phyloP scores from a whole-genome alignment of 2,797 vertebrate species.

The Squalus acanthias region DNA sequence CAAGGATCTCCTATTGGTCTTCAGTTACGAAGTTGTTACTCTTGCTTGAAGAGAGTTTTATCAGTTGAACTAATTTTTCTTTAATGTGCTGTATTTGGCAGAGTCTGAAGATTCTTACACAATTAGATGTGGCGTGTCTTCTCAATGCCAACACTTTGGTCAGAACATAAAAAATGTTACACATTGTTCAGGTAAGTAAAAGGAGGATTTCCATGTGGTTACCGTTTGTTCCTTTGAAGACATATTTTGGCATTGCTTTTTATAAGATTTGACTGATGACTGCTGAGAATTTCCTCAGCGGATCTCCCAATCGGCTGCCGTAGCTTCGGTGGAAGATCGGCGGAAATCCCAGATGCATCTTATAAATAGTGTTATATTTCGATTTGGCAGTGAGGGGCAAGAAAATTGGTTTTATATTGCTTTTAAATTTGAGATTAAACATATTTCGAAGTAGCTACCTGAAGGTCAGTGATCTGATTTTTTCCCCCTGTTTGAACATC shows the following conservation, averaged over 20 bases:
- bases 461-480: too few relatives aligned
- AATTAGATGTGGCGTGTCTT: slow-evolving; percentile 84
- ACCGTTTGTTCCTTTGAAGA: not conserved
- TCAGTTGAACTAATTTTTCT: slow-evolving; percentile 45
- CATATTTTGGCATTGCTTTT: not conserved
- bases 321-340: not conserved
- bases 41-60: not conserved
- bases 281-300: not conserved
- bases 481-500: too few relatives aligned
- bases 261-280: not conserved
- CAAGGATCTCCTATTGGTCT: not conserved
- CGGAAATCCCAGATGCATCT: not conserved
- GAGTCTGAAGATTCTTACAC: slow-evolving; percentile 83
- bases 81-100: slow-evolving; percentile 54
- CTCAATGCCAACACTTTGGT: slow-evolving; percentile 64
- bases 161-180: slow-evolving; percentile 62
- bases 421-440: not conserved
- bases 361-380: not conserved
- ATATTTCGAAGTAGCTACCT: too few relatives aligned
- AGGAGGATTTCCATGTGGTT: not conserved
- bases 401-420: not conserved
- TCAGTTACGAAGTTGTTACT: not conserved
- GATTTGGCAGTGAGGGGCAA: not conserved
- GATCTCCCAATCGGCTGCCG: not conserved
- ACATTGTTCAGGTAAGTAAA: slow-evolving; percentile 64